Conservation (phyloP, 1,140 invertebrate genomes). For the Neomicropteryx cornuta region DNA sequence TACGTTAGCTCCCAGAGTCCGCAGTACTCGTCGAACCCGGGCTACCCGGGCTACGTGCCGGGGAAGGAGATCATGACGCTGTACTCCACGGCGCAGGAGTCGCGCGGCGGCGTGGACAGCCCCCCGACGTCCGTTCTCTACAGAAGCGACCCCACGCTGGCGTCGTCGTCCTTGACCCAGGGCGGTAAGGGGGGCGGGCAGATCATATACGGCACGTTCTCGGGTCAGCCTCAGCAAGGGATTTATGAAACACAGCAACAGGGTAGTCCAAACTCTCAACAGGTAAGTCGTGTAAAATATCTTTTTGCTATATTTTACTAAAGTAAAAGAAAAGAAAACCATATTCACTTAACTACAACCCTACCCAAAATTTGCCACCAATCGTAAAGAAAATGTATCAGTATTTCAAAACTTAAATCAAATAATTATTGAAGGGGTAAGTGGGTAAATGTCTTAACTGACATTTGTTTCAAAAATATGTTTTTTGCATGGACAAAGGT, state of each 20-base stretch:
- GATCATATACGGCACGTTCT: constrained; percentile 29
- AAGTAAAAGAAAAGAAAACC: no score
- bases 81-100: constrained; percentile 27
- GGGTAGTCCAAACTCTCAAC: constrained; percentile 38
- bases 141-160: constrained; percentile 45
- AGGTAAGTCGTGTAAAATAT: constrained; percentile 17
- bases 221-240: constrained; percentile 23
- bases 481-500: no score
- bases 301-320: no score
- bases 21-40: background rate
- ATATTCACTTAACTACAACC: no score
- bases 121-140: constrained; percentile 34
- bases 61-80: constrained; percentile 31
- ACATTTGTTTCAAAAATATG: no score
- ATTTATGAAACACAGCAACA: constrained; percentile 41
- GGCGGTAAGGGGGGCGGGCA: constrained; percentile 24
- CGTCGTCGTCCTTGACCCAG: constrained; percentile 38
- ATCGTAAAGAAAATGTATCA: no score
- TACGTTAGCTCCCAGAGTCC: constrained; percentile 23
- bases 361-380: no score
- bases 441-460: no score
- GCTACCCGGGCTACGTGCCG: constrained; percentile 10
- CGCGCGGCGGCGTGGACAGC: constrained; percentile 27
- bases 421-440: no score
- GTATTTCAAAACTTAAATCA: no score